Conservation (phyloP, 2,797 vertebrate species). For the Emys orbicularis region DNA sequence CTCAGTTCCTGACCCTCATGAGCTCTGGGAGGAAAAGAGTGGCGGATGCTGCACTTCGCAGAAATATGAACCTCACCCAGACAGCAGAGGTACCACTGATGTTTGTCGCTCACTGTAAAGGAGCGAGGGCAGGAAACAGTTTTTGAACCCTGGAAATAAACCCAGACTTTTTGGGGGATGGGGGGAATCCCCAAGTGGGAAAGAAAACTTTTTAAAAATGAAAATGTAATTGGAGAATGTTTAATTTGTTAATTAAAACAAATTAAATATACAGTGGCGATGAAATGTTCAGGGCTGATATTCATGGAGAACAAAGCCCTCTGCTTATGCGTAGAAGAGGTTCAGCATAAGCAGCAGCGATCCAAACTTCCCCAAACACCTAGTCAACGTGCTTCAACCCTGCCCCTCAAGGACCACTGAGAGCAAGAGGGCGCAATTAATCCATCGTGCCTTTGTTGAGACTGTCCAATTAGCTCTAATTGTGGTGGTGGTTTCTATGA, state of each 20-base stretch:
- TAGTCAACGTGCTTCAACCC: not conserved
- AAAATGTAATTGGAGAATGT: not conserved
- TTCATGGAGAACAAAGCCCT: not conserved
- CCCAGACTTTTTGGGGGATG: not conserved
- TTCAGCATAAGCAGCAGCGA: not conserved
- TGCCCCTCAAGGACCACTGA: conserved; percentile 16
- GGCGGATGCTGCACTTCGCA: too few relatives aligned
- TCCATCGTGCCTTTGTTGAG: not conserved
- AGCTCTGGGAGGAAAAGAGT: too few relatives aligned
- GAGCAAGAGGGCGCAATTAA: not conserved
- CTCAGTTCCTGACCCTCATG: too few relatives aligned
- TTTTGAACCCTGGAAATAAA: not conserved
- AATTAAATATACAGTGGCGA: not conserved
- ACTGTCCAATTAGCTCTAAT: not conserved
- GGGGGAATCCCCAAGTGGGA: not conserved
- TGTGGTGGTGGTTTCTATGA: not conserved
- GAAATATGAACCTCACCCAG: not conserved
- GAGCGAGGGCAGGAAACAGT: not conserved
- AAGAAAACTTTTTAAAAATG: not conserved
- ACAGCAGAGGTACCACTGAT: not conserved
- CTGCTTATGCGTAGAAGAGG: conserved; percentile 23
- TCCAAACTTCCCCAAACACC: conserved; percentile 1
- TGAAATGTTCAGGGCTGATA: not conserved
- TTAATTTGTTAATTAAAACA: not conserved
- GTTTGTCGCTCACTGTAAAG: not conserved